A percentile compares a stretch with the other conserved stretches of the same genome.
Evolutionary conservation across 2,113 vertebrate species (phyloP).

Genomic region (Equus przewalskii): DNA sequence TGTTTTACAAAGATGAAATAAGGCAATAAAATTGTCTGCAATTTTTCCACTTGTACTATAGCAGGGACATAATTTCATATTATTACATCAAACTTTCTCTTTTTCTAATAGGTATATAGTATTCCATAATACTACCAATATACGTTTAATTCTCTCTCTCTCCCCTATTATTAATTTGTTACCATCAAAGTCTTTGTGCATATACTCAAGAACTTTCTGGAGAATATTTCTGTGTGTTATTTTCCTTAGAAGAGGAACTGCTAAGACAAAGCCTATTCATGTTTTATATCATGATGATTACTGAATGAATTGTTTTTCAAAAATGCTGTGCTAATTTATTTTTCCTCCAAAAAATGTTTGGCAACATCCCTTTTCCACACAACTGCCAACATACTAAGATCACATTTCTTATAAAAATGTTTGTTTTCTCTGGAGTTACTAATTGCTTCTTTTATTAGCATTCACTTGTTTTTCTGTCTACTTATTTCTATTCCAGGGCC

Average conservation of each 20-base stretch:
- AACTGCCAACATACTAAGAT: not conserved
- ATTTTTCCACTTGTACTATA: not conserved
- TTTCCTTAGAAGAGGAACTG: not conserved
- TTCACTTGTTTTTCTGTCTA: not conserved
- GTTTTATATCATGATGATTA: not conserved
- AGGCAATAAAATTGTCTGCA: not conserved
- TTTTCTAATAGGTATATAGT: not conserved
- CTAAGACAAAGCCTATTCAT: not conserved
- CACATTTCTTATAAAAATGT: not conserved
- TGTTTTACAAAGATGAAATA: not conserved
- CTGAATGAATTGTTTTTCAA: not conserved
- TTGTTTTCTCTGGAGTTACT: not conserved
- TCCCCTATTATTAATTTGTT: not conserved
- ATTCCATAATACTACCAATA: not conserved
- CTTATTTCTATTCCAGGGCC: not conserved
- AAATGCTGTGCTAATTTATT: not conserved
- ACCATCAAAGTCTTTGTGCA: not conserved
- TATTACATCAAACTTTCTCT: not conserved
- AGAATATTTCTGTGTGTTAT: not conserved
- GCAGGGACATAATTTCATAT: not conserved
- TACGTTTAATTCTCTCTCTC: not conserved
- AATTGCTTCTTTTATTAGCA: not conserved
- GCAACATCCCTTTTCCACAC: not conserved
- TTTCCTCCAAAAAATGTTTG: not conserved
- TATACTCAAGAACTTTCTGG: not conserved